These are phyloP conservation scores for Tetragnatha montana DNA, from an alignment of 2,888 invertebrate species.

Conservation along the genomic window DNA sequence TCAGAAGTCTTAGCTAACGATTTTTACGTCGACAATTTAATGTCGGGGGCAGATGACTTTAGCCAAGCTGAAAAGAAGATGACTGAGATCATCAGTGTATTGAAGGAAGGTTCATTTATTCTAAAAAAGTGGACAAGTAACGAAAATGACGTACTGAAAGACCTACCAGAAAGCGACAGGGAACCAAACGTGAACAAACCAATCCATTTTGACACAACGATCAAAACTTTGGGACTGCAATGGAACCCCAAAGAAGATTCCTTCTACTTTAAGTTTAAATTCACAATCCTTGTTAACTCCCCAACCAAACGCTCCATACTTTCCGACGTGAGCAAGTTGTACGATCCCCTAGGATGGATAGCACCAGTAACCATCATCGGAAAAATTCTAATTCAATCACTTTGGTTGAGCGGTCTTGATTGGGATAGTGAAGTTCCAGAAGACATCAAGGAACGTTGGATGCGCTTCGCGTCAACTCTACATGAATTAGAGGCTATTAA, in stretches of 20 bases:
- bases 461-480: too few species aligned
- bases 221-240: background rate
- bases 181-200: background rate
- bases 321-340: background rate
- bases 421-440: background rate
- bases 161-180: too few species aligned
- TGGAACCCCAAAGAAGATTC: background rate
- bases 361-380: background rate
- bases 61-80: too few species aligned
- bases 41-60: too few species aligned
- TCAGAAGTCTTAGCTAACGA: too few species aligned
- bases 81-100: too few species aligned
- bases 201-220: background rate
- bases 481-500: too few species aligned
- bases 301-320: constrained; percentile 3
- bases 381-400: background rate
- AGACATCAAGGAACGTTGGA: background rate
- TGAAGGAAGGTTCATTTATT: too few species aligned
- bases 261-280: constrained; percentile 2
- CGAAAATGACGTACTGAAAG: too few species aligned
- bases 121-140: too few species aligned
- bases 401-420: background rate
- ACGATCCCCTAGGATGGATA: constrained; percentile 7
- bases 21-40: too few species aligned
- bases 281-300: background rate